phyloP scores from a whole-genome alignment of 1,140 invertebrate genomes.

The Solen grandis region DNA sequence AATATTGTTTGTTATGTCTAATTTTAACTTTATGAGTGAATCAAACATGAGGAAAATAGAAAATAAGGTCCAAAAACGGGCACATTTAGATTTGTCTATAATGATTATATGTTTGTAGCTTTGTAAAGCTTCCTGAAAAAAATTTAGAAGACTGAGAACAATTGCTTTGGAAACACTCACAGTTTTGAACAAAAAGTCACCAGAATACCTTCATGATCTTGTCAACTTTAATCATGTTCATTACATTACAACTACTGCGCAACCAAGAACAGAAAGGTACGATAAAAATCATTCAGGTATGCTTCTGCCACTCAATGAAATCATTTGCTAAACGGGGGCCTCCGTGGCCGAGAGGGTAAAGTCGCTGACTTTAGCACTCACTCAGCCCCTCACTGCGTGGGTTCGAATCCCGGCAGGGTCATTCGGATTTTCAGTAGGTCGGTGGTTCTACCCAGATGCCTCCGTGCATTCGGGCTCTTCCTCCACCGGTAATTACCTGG shows the following conservation, averaged over 20 bases:
- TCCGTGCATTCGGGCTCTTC: no score
- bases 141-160: slow-evolving; percentile 32
- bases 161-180: no score
- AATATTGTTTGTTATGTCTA: slow-evolving; percentile 38
- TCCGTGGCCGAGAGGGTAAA: no score
- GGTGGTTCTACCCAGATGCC: no score
- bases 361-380: no score
- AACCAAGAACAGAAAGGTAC: slow-evolving; percentile 35
- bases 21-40: slow-evolving; percentile 41
- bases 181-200: slow-evolving; percentile 1
- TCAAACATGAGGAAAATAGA: slow-evolving; percentile 28
- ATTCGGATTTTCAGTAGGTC: no score
- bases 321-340: no score
- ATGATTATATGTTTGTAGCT: slow-evolving; percentile 6
- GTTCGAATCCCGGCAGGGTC: no score
- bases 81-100: slow-evolving; percentile 19
- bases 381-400: no score
- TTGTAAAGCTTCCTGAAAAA: slow-evolving; percentile 7
- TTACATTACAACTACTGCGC: slow-evolving; percentile 19
- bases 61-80: slow-evolving; percentile 37
- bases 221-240: background rate
- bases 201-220: slow-evolving; percentile 20
- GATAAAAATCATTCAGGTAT: slow-evolving; percentile 33
- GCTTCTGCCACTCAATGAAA: slow-evolving; percentile 38
- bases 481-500: no score